Evolutionary conservation across 2,888 invertebrate species (phyloP), one percentile per base, ranked within the genome.

Genomic region (Drosophila nigricruria): DNA sequence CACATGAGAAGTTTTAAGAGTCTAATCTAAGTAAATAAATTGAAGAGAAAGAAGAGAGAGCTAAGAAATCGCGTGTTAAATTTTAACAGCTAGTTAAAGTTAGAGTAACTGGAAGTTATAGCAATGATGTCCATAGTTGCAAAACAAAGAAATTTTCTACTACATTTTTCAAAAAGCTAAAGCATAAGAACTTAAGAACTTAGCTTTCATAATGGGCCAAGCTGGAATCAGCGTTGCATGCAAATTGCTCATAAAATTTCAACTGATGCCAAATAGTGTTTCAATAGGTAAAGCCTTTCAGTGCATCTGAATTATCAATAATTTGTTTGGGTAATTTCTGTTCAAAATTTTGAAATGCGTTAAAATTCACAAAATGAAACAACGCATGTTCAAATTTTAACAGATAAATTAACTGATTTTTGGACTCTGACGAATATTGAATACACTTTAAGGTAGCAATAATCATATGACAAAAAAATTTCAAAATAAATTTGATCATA

Each of bases 241-340:
- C 49, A 58, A 79, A 82, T 73, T 58, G 54, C 50, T 34, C 38
- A 63, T 65, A 9, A 20, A 59, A 62, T 43, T 60, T 47, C 2
- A 36, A 8, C 16, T n/a, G 23, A 53, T 23, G 18, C 23, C 52
- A 14, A 53, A 45, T 42, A 49, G 12, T 40, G 10, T 69, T 42
- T 18, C 30, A 20, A 36, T 25, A 18, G 27, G 34, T 9, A 30
- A 30, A 53, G 47, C 50, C 27, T 45, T 32, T n/a, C 5, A 32
- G 34, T 54, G 43, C 42, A 50, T 14, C 32, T 65, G 63, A 86
- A 82, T 82, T 75, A 71, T 75, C 75, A 69, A 75, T 70, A 69
- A 70, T 68, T 78, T 61, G 18, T 61, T 64, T 70, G 23, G 53
- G 43, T 47, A 65, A 63, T 57, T 43, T 23, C 14, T 43, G 25